Percentiles rank a stretch among this genome's conserved stretches.
Evolutionary conservation across 2,113 vertebrate genomes (phyloP).

Genomic region (Corythoichthys haematopterus): DNA sequence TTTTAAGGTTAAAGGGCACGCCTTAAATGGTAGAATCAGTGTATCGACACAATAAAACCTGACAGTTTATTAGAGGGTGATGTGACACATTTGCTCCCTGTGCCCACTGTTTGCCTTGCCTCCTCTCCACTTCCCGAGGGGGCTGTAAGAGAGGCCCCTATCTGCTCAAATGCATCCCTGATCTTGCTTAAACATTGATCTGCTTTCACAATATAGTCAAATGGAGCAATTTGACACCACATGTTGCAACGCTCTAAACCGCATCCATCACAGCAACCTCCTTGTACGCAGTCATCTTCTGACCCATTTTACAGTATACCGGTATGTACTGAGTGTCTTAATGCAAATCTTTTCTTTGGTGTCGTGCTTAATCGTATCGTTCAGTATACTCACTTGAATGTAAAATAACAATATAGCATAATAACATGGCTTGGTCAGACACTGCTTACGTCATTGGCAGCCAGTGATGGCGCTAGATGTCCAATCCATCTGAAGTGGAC

Average conservation of each 20-base stretch:
- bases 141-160: slow-evolving; percentile 54
- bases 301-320: slow-evolving; percentile 45
- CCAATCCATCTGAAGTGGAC: too few species aligned
- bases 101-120: slow-evolving; percentile 53
- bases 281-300: slow-evolving; percentile 74
- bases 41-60: slow-evolving; percentile 77
- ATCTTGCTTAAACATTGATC: slow-evolving; percentile 60
- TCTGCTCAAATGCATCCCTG: slow-evolving; percentile 54
- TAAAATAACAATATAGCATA: too few species aligned
- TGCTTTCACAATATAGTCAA: slow-evolving; percentile 41
- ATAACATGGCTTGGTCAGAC: too few species aligned
- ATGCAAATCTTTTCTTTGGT: background rate
- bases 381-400: too few species aligned
- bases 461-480: too few species aligned
- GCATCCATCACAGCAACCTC: slow-evolving; percentile 13
- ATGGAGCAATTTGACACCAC: slow-evolving; percentile 24
- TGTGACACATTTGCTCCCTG: slow-evolving; percentile 60
- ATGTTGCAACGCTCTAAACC: slow-evolving; percentile 8
- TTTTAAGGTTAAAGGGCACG: slow-evolving; percentile 70
- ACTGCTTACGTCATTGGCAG: too few species aligned
- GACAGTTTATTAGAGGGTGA: slow-evolving; percentile 77
- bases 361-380: too few species aligned
- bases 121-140: slow-evolving; percentile 60
- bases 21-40: slow-evolving; percentile 73
- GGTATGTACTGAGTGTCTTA: slow-evolving; percentile 58